Conservation (phyloP, 2,113 vertebrate species). For the Callaeas wilsoni region DNA sequence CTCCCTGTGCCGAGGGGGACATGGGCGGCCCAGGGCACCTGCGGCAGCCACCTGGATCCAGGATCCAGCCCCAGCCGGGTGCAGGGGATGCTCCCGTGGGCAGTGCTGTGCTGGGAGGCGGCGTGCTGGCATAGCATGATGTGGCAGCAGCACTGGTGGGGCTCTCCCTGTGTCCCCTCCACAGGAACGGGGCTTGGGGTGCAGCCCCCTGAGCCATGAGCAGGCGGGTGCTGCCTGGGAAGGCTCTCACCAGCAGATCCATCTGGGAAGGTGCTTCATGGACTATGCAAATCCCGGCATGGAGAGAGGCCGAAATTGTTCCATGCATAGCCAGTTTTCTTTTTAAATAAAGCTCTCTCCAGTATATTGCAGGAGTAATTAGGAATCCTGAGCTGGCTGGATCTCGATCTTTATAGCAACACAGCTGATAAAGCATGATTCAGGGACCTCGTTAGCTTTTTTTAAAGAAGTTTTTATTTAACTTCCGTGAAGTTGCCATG, state of each 20-base stretch:
- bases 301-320: neutral
- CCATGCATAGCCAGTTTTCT: neutral
- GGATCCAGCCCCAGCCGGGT: neutral
- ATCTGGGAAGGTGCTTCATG: neutral
- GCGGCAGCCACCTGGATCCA: neutral
- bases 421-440: slow-evolving; percentile 43
- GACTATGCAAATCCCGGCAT: neutral
- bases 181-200: neutral
- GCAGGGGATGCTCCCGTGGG: fast-evolving
- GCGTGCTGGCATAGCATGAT: fast-evolving
- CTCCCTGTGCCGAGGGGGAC: neutral
- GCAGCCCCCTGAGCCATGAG: neutral
- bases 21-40: neutral
- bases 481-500: slow-evolving; percentile 72
- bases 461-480: slow-evolving; percentile 70
- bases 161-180: fast-evolving
- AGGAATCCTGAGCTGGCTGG: slow-evolving; percentile 39
- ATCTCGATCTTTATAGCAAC: slow-evolving; percentile 43
- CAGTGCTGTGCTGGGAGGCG: neutral
- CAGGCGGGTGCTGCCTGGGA: neutral
- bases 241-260: neutral
- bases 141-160: neutral
- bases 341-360: slow-evolving; percentile 51
- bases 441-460: slow-evolving; percentile 65
- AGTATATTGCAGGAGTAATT: slow-evolving; percentile 43